Evolutionary conservation across 2,113 vertebrate species (phyloP).

Genomic region (Elanus axillaris): DNA sequence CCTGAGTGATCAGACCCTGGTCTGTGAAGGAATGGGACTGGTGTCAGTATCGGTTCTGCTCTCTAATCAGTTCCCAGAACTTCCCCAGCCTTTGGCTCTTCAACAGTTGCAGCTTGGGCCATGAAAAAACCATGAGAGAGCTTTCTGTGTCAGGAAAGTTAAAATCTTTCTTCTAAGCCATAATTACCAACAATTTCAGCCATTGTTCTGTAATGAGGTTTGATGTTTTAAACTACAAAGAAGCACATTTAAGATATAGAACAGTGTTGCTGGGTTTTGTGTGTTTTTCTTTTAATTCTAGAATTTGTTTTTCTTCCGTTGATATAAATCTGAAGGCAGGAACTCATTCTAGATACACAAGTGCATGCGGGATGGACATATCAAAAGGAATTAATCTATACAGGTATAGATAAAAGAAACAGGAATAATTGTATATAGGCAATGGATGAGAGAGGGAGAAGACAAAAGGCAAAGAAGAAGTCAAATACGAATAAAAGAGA

Average conservation of each 20-base stretch:
- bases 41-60: neutral
- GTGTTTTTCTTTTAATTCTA: neutral
- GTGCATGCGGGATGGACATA: neutral
- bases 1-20: neutral
- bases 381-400: constrained; percentile 48
- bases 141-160: neutral
- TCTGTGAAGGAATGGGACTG: neutral
- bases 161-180: constrained; percentile 17
- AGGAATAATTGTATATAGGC: constrained; percentile 1
- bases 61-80: neutral
- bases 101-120: neutral
- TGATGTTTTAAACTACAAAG: constrained; percentile 37
- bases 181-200: constrained; percentile 3
- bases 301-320: neutral
- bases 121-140: neutral
- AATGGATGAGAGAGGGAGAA: neutral
- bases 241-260: neutral
- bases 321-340: constrained; percentile 10
- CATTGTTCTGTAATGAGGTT: constrained; percentile 31
- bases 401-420: constrained; percentile 27
- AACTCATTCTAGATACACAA: neutral
- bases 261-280: neutral
- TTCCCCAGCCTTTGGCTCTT: neutral
- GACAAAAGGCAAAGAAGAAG: neutral
- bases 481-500: neutral